Conservation (phyloP, 2,888 invertebrate genomes). For the Diaperis boleti region DNA sequence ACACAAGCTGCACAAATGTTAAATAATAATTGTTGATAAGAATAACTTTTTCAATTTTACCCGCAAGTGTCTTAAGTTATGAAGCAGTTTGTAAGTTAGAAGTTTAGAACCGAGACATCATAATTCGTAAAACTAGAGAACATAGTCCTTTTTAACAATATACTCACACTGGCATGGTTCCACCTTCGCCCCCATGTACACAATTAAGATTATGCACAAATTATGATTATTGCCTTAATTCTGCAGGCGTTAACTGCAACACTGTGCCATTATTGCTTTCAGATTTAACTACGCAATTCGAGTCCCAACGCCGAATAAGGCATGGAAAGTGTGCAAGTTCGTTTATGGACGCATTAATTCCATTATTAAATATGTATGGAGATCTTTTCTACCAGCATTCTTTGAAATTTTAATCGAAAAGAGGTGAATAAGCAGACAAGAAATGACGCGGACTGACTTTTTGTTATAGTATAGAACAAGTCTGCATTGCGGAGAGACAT, state of each 20-base stretch:
- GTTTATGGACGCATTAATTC: constrained; percentile 43
- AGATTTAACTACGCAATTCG: constrained; percentile 41
- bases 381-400: constrained; percentile 10
- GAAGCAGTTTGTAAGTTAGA: too few species aligned
- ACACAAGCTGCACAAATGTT: too few species aligned
- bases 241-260: constrained; percentile 25
- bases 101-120: too few species aligned
- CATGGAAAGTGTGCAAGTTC: constrained; percentile 41
- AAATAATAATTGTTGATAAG: too few species aligned
- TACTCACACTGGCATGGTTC: too few species aligned
- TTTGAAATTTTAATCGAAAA: constrained; percentile 18
- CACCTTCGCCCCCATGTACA: constrained; percentile 5
- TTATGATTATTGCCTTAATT: constrained; percentile 30
- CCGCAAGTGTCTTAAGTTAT: too few species aligned
- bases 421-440: constrained; percentile 26
- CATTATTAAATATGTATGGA: constrained; percentile 22
- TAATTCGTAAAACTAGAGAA: constrained; percentile 9
- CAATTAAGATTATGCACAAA: constrained; percentile 26
- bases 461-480: constrained; percentile 34
- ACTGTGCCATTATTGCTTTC: constrained; percentile 30
- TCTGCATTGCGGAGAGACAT: constrained; percentile 52
- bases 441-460: constrained; percentile 29
- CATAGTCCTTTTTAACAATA: too few species aligned
- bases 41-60: too few species aligned
- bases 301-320: constrained; percentile 49